Conservation (phyloP, 2,888 invertebrate species). For the Macrophya annulata region DNA sequence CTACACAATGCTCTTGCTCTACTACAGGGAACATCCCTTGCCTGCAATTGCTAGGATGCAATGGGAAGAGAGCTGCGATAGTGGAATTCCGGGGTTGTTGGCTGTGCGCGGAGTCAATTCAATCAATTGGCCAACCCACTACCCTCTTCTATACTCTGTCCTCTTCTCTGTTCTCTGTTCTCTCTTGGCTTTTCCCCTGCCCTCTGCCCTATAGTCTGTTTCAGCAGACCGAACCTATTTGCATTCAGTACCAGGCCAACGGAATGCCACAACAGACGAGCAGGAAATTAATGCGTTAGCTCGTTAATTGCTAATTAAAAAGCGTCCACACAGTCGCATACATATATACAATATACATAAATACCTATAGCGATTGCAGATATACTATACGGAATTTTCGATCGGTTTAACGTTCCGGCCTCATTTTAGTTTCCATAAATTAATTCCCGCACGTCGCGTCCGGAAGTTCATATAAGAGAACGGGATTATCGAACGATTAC, state of each 20-base stretch:
- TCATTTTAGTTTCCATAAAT: neutral
- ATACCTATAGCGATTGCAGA: too few species aligned
- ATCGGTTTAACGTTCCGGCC: neutral
- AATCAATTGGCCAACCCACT: conserved; percentile 75
- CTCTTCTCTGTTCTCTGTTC: conserved; percentile 38
- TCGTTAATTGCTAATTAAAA: conserved; percentile 79
- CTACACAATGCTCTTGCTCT: neutral
- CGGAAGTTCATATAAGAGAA: neutral
- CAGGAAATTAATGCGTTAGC: conserved; percentile 79
- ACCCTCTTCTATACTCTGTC: conserved; percentile 20
- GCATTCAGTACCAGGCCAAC: conserved; percentile 73
- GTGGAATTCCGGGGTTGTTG: conserved; percentile 15
- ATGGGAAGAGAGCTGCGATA: conserved; percentile 13
- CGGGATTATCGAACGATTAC: neutral
- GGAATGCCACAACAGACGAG: conserved; percentile 76
- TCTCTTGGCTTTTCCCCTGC: conserved; percentile 11
- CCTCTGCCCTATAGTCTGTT: neutral
- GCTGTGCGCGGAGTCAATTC: conserved; percentile 75
- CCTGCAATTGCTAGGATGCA: conserved; percentile 10
- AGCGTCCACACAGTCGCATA: conserved; percentile 54
- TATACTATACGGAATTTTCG: neutral
- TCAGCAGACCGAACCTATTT: conserved; percentile 70
- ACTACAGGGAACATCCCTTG: neutral
- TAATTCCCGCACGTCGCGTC: neutral
- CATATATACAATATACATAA: neutral